Conservation (phyloP, 2,888 invertebrate species). For the Vesta saturnalis region DNA sequence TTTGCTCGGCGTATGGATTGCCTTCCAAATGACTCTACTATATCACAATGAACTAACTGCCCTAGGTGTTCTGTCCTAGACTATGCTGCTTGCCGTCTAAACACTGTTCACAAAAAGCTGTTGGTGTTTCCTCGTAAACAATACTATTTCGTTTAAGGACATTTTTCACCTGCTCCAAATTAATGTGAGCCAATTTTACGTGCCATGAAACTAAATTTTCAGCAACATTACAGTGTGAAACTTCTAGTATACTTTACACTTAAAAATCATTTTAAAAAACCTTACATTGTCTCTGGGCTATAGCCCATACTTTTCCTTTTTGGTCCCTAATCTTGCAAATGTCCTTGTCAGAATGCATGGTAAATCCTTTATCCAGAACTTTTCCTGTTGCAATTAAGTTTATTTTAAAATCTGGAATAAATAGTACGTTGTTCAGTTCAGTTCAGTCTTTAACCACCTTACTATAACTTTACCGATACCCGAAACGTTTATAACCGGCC, state of each 20-base stretch:
- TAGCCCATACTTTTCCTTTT: too few species aligned
- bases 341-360: slow-evolving; percentile 1
- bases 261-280: too few species aligned
- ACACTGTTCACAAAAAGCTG: slow-evolving; percentile 7
- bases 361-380: slow-evolving; percentile 36
- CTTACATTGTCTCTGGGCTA: too few species aligned
- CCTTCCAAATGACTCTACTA: slow-evolving; percentile 1
- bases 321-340: too few species aligned
- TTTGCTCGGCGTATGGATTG: slow-evolving; percentile 7
- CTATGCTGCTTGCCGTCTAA: slow-evolving; percentile 12
- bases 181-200: slow-evolving; percentile 12
- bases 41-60: slow-evolving; percentile 8
- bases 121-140: not conserved
- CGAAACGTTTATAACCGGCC: slow-evolving; percentile 25
- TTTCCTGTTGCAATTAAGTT: too few species aligned
- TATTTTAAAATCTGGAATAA: slow-evolving; percentile 31
- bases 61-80: slow-evolving; percentile 2
- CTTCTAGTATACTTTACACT: too few species aligned
- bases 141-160: not conserved
- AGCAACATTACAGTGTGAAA: not conserved
- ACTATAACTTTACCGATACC: slow-evolving; percentile 26
- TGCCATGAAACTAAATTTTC: slow-evolving; percentile 2
- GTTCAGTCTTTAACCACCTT: slow-evolving; percentile 28
- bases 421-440: slow-evolving; percentile 12
- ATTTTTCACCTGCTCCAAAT: slow-evolving; percentile 8